Evolutionary conservation across 2,888 invertebrate genomes (phyloP), one percentile per base, ranked within the genome.

Genomic region (Drosophila anomalata): DNA sequence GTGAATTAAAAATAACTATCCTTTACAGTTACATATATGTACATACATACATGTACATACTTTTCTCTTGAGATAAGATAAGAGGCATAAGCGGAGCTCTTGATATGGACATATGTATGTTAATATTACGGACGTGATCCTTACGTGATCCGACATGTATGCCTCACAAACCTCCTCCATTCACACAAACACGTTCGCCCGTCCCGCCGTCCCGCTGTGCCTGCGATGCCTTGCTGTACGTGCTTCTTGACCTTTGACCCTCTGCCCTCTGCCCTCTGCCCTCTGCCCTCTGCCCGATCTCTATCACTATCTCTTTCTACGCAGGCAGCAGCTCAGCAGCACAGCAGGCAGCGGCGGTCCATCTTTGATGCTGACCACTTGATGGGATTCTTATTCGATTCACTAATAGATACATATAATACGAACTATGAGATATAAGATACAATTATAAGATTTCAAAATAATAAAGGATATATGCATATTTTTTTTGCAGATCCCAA

Each of bases 401-500:
- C n/a, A 9, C 22, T 24, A 4, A 24, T 24, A 4, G 22, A 24
- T 24, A 24, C 12, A n/a, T 36, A 9, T 29, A 9, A 29, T 24
- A 29, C 9, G 9, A 9, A 9, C 8, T 9, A 1, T 0, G 9
- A 29, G 29, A 29, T 29, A 29, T 7, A 29, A 8, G 8, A 29
- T 29, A 29, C 14, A 53, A 17, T 24, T 14, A 5, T 5, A 17
- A 26, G 11, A 3, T 14, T 36, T n/a, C 11, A 3, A 11, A 33
- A 12, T 33, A 11, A 33, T 36, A 36, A 17, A 17, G 17, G 5
- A 0, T 36, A 9, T 14, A 5, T 36, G 6, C 8, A 24, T 12
- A 4, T 41, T 14, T 5, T 1, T n/a, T 12, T 11, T 20, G 0
- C 90, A 96, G 96, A 85, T 95, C 94, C 77, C 95, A 96, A 89